Evolutionary conservation across 1,140 invertebrate genomes (phyloP).

Genomic region (Dryas iulia): DNA sequence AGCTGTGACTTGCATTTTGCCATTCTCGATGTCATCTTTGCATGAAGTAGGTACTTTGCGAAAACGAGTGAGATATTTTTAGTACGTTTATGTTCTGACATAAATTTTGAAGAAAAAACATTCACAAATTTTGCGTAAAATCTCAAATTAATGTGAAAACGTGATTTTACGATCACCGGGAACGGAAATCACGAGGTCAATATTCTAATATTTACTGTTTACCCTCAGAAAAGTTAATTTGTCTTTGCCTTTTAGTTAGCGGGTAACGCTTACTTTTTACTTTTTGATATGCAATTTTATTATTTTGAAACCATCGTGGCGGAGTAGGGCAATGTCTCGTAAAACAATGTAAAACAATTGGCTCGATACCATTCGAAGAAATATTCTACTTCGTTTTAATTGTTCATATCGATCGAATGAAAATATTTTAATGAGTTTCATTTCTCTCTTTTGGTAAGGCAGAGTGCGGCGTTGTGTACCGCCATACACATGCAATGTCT

Average conservation of each 20-base stretch:
- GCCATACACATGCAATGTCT: too few relatives aligned
- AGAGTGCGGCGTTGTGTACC: too few relatives aligned
- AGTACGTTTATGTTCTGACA: conserved; percentile 21
- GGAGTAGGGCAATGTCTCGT: too few relatives aligned
- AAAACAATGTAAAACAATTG: too few relatives aligned
- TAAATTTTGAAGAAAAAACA: conserved; percentile 23
- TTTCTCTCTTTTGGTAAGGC: too few relatives aligned
- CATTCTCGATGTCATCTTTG: background rate
- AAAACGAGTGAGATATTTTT: conserved; percentile 10
- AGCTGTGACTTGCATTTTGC: background rate
- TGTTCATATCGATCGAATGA: too few relatives aligned
- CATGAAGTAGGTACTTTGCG: background rate
- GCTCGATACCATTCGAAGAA: too few relatives aligned
- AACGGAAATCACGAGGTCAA: conserved; percentile 14
- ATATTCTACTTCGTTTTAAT: too few relatives aligned
- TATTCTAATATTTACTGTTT: conserved; percentile 13
- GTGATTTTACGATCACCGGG: conserved; percentile 4
- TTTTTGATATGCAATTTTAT: too few relatives aligned
- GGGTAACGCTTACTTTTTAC: too few relatives aligned
- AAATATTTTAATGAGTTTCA: too few relatives aligned
- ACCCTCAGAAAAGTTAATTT: background rate
- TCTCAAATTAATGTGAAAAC: conserved; percentile 10
- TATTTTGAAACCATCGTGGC: too few relatives aligned
- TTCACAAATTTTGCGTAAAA: conserved; percentile 20
- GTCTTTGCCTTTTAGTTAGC: background rate